These are phyloP conservation scores for Tetrao urogallus DNA, from an alignment of 2,113 vertebrate genomes.

Conservation along the genomic window DNA sequence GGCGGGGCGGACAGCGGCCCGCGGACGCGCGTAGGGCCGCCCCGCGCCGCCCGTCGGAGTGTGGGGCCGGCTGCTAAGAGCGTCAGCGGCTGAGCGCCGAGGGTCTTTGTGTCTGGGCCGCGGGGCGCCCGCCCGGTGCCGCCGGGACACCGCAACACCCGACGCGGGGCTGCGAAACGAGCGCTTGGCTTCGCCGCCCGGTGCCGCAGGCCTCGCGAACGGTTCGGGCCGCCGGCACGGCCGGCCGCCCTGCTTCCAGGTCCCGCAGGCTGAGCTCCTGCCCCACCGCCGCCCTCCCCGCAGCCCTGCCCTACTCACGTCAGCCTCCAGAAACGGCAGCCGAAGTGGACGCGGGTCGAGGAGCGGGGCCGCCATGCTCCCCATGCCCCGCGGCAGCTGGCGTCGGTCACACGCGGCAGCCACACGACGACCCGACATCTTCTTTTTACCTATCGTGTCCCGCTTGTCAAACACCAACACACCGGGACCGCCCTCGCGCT, in stretches of 20 bases:
- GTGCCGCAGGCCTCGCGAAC: background rate
- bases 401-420: constrained; percentile 62
- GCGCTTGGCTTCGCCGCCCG: accelerated
- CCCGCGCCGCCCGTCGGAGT: background rate
- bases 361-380: constrained; percentile 55
- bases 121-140: background rate
- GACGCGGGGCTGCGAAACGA: background rate
- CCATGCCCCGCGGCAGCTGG: constrained; percentile 65
- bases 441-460: constrained; percentile 70
- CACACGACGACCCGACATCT: constrained; percentile 70
- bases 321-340: constrained; percentile 69
- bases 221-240: accelerated
- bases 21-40: background rate
- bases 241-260: accelerated
- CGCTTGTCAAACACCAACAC: constrained; percentile 45
- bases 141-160: background rate
- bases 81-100: background rate
- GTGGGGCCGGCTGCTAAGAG: no score
- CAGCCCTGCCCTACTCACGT: constrained; percentile 59
- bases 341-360: constrained; percentile 63
- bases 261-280: background rate
- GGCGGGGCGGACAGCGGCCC: background rate
- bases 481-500: background rate
- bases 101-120: background rate
- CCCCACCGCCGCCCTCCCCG: background rate